Percentiles rank a stretch among this genome's conserved stretches.
Conservation (phyloP, 2,888 invertebrate genomes). For the Coremacera marginata region DNA sequence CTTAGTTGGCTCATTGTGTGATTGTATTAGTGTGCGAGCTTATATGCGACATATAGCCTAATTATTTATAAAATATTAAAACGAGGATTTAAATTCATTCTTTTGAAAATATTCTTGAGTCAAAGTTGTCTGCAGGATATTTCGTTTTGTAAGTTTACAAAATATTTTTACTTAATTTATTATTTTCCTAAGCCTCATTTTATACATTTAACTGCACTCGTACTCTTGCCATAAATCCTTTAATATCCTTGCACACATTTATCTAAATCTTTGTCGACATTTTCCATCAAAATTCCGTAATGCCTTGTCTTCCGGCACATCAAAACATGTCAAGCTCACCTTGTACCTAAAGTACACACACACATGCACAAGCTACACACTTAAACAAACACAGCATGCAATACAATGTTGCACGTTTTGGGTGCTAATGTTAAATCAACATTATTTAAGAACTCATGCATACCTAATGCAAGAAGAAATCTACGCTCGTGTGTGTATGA, state of each 20-base stretch:
- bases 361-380: not conserved
- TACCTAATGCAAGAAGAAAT: slow-evolving; percentile 59
- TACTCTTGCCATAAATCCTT: not conserved
- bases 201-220: not conserved
- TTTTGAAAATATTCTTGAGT: not conserved
- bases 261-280: slow-evolving; percentile 29
- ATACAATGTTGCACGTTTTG: slow-evolving; percentile 30
- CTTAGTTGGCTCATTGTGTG: too few species aligned
- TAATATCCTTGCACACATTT: slow-evolving; percentile 9
- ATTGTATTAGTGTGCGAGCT: too few species aligned
- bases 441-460: slow-evolving; percentile 67
- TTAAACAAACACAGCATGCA: not conserved
- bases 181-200: not conserved
- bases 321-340: slow-evolving; percentile 14
- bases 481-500: not conserved
- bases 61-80: too few species aligned
- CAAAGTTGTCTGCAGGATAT: not conserved
- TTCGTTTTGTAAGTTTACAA: too few species aligned
- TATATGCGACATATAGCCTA: too few species aligned
- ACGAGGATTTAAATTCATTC: too few species aligned
- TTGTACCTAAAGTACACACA: not conserved
- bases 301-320: slow-evolving; percentile 3
- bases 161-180: not conserved
- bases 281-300: slow-evolving; percentile 31
- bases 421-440: slow-evolving; percentile 66